Conservation (phyloP, 2,888 invertebrate species). For the Dicyrtomina minuta region DNA sequence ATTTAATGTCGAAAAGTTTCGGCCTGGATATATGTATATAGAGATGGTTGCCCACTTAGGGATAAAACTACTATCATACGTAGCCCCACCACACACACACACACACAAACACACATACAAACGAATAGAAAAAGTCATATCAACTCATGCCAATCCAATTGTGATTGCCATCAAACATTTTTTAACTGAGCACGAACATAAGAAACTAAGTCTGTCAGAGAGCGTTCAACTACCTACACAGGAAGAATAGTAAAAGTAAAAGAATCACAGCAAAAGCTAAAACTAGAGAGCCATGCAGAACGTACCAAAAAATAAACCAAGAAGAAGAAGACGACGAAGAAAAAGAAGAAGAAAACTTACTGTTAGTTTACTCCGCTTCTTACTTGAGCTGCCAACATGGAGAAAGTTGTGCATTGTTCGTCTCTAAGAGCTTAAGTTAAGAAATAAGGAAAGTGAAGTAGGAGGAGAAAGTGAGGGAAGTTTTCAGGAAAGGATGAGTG, state of each 20-base stretch:
- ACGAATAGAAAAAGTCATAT: conserved; percentile 23
- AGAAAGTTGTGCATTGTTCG: conserved; percentile 17
- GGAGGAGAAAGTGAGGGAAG: conserved; percentile 15
- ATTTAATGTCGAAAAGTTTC: not conserved
- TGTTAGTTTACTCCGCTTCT: conserved; percentile 1
- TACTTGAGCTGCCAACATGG: not conserved
- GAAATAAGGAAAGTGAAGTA: not conserved
- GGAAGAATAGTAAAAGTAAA: not conserved
- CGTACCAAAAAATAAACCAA: not conserved
- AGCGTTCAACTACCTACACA: not conserved
- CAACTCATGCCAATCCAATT: conserved; percentile 25
- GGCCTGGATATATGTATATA: not conserved
- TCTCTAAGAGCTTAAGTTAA: not conserved
- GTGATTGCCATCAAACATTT: conserved; percentile 28
- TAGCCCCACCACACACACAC: too few relatives aligned
- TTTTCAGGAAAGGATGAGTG: too few relatives aligned
- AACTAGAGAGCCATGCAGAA: not conserved
- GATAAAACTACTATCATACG: not conserved
- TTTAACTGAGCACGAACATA: not conserved
- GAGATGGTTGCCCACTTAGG: not conserved
- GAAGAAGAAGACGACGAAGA: not conserved
- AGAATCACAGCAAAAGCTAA: not conserved
- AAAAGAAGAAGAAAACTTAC: not conserved
- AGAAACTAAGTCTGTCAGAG: not conserved
- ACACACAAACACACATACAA: too few relatives aligned